phyloP scores from a whole-genome alignment of 2,888 invertebrate species.

The Melieria omissa region DNA sequence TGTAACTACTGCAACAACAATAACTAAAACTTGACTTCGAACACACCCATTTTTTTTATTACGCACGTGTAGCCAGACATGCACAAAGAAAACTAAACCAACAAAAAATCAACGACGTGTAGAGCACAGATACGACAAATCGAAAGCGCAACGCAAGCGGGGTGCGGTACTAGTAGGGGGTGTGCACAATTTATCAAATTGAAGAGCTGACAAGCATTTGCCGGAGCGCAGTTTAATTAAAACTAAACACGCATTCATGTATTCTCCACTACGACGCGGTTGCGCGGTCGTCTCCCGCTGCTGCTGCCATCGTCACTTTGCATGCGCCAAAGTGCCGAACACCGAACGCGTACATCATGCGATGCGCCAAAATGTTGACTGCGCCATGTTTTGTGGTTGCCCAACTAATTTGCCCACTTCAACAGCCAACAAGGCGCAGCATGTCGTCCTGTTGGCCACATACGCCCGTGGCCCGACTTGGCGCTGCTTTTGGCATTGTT shows the following conservation, averaged over 20 bases:
- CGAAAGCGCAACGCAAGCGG: neutral
- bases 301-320: too few relatives aligned
- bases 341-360: neutral
- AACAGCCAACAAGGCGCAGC: conserved; percentile 18
- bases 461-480: neutral
- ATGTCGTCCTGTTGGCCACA: conserved; percentile 17
- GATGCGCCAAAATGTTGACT: neutral
- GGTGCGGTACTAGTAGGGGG: neutral
- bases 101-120: too few relatives aligned
- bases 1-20: too few relatives aligned
- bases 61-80: too few relatives aligned
- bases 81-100: too few relatives aligned
- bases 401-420: neutral
- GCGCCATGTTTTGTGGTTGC: neutral
- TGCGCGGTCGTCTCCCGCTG: too few relatives aligned
- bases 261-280: too few relatives aligned
- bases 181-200: conserved; percentile 6
- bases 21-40: too few relatives aligned
- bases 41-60: too few relatives aligned
- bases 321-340: too few relatives aligned
- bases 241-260: conserved; percentile 16
- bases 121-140: neutral
- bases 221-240: conserved; percentile 16
- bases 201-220: conserved; percentile 5
- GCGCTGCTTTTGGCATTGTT: too few relatives aligned